Base-by-base conservation (phyloP, 2,113 vertebrate species). In the Vanacampus margaritifer region DNA sequence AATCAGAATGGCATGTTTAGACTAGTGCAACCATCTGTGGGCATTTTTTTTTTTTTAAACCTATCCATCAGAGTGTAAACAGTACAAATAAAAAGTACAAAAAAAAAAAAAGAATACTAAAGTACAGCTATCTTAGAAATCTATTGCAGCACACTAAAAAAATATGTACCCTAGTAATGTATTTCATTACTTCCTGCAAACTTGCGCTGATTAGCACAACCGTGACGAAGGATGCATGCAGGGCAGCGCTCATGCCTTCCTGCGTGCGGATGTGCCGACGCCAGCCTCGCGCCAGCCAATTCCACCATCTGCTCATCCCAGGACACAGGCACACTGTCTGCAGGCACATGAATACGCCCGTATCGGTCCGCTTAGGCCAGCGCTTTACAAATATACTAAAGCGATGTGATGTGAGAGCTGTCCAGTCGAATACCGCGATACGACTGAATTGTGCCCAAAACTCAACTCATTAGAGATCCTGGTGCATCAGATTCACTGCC, bases 281-380 rank as follows among this genome's bases (percentile, higher is more conserved):
- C 87, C 84, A 80, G 79, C 74, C 76, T 46, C 81, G 78, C 68
- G 74, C 73, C 72, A 78, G 80, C 89, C 89, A 92, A 84, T 83
- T 81, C 70, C 67, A 79, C 91, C 91, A 92, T 92, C 90, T 92
- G 91, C 85, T 91, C 81, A 67, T 84, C 70, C 80, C 60, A 77
- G 76, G 76, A 86, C 88, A 87, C 86, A 82, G 78, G 83, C 75
- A 16, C 76, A 76, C 83, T 79, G 82, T 89, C 80, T 86, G 71
- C 63, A 57, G 59, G 65, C 76, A 72, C 64, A 78, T 54, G 12
- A 82, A 78, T 70, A 77, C 64, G 71, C 51, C 57, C 68, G 10
- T 53, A 50, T 58, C 48, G n/a, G 63, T 23, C 37, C 50, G 65
- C 51, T 65, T 23, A n/a, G 37, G 46, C 46, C 41, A 39, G 50